Base-by-base conservation (phyloP, 2,888 invertebrate genomes). In the Ectemnius continuus region DNA sequence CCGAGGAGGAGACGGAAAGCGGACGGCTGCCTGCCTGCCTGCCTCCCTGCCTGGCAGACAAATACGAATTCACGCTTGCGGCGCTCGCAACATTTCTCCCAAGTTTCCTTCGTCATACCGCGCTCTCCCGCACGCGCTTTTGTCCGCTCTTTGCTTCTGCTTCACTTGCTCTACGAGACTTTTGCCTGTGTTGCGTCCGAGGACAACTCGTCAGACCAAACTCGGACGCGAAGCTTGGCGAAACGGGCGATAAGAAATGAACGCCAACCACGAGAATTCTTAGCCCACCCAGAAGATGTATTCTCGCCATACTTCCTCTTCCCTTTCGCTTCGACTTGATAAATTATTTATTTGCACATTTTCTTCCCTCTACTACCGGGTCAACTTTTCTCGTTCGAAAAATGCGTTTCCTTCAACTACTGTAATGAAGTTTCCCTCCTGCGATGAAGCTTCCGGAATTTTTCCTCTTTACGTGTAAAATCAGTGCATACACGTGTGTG, bases 191-290 rank as follows among this genome's bases (percentile, higher is more conserved):
- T 61, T 67, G 68, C 70, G 72, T 67, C 59, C 73, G 78, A 81
- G 78, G n/a, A 14, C n/a, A 76, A 69, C 67, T 62, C 79, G 79
- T 76, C 79, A 58, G 79, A 81, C 82, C 79, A 82, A 81, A 79
- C 82, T 82, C 81, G 74, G 36, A 36, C 36, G 45, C 62, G 52
- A 60, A 60, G 62, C 28, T 16, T 16, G 52, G 52, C 16, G 52
- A 52, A 57, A 36, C 59, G 62, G 36, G 71, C 81, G 79, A 79
- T 79, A 79, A 79, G 74, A 59, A 64, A 47, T 20, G 75, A 59
- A 56, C 65, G 68, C 46, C 52, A 28, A 52, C 36, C 61, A 67
- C 58, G 64, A 79, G 72, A 76, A 79, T 76, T 76, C 63, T 67
- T 61, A 65, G 64, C 58, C 62, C 46, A 59, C 56, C 52, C 68